Base-by-base conservation (phyloP, 2,113 vertebrate species). In the Picathartes gymnocephalus region DNA sequence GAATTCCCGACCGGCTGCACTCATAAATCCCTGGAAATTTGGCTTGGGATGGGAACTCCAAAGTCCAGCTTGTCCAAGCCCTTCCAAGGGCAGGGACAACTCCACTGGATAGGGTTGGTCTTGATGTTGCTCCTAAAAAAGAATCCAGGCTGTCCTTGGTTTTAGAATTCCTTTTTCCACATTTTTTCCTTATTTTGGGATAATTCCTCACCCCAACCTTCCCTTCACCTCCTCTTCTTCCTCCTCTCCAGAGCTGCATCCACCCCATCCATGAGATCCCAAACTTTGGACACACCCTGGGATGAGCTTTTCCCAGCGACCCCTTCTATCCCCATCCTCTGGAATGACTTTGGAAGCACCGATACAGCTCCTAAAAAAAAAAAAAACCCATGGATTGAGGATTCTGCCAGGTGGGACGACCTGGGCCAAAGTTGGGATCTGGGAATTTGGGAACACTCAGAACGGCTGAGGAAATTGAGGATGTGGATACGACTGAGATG, bases 381-480 rank as follows among this genome's bases (percentile, higher is more conserved):
- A n/a, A n/a, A n/a, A n/a, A n/a, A n/a, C n/a, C 21, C 28, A 15
- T 0, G 1, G 54, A 6, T 15, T 19, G 11, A 53, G 3, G 7
- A 2, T 30, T 4, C 18, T 11, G 20, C 9, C 23, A 13, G 27
- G 10, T 16, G 0, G 1, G 37, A 17, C 33, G 48, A 22, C 7
- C 27, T 6, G 23, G 45, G 21, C 8, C 6, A 2, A 31, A 37
- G 2, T 13, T 25, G 7, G 39, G 19, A 42, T 27, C 24, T 64
- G 44, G 54, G n/a, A 85, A 28, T 73, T 70, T 42, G 54, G 28
- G n/a, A 44, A 68, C 5, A 0, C 13, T 17, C 17, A 1, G 47
- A 45, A 15, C 6, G 0, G 9, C 35, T 8, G 15, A 10, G 51
- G n/a, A 17, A 11, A 14, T 7, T 0, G 4, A 2, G 37, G 9